Conservation (phyloP, 2,888 invertebrate species). For the Rugalucina vietnamica region DNA sequence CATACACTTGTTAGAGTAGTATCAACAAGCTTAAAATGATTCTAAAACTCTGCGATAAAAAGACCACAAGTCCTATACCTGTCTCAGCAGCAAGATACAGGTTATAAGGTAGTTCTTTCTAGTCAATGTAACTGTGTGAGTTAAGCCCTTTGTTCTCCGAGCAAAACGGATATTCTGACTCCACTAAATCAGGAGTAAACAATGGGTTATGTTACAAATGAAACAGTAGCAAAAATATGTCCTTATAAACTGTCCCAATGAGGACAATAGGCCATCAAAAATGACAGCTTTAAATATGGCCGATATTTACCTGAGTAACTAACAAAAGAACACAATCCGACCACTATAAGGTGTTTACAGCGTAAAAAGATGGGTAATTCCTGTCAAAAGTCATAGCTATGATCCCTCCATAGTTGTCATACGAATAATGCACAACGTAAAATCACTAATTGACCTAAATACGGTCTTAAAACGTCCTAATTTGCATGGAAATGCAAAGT, state of each 20-base stretch:
- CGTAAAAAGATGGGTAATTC: neutral
- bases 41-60: too few relatives aligned
- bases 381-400: neutral
- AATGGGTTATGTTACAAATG: too few relatives aligned
- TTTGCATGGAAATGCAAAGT: neutral
- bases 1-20: too few relatives aligned
- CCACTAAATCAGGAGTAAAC: too few relatives aligned
- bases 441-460: neutral
- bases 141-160: too few relatives aligned
- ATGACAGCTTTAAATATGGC: constrained; percentile 24
- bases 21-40: too few relatives aligned
- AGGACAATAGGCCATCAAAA: constrained; percentile 16
- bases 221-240: neutral
- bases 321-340: constrained; percentile 32
- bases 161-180: too few relatives aligned
- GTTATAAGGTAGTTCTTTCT: too few relatives aligned
- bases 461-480: neutral
- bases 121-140: too few relatives aligned
- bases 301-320: constrained; percentile 33
- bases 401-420: constrained; percentile 1
- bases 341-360: neutral
- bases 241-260: neutral
- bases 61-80: too few relatives aligned
- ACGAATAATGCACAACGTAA: neutral
- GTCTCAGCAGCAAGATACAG: too few relatives aligned